Conservation (phyloP, 2,113 vertebrate species). For the Hyperopisus bebe region DNA sequence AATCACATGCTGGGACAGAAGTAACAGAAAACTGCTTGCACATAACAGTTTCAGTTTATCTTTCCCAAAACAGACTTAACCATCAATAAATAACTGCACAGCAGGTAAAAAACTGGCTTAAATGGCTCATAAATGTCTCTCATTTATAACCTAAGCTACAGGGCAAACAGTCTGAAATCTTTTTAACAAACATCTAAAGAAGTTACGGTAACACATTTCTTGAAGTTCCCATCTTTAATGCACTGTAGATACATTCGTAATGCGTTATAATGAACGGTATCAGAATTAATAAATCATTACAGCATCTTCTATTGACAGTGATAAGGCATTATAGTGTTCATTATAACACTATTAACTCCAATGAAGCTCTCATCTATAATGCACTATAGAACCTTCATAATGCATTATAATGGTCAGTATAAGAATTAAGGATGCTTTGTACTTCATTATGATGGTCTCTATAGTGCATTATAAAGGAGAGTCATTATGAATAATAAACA, state of each 20-base stretch:
- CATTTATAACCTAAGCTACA: slow-evolving; percentile 1
- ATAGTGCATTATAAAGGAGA: background rate
- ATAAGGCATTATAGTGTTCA: background rate
- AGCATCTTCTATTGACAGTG: background rate
- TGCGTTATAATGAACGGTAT: background rate
- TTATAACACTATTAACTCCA: background rate
- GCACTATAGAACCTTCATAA: background rate
- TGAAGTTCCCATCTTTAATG: background rate
- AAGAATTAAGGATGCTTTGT: background rate
- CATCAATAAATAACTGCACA: background rate
- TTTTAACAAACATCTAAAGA: background rate
- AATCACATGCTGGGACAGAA: background rate
- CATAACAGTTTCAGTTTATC: background rate
- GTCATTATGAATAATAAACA: background rate
- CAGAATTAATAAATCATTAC: background rate
- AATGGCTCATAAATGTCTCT: background rate
- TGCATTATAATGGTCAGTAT: background rate
- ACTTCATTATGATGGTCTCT: background rate
- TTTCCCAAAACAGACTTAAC: background rate
- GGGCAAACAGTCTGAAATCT: background rate
- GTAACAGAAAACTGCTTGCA: background rate
- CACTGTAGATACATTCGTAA: background rate
- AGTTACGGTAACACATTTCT: background rate
- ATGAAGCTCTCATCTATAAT: background rate
- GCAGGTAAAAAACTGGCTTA: background rate